Conservation (phyloP, 2,113 vertebrate species). For the Callionymus lyra region DNA sequence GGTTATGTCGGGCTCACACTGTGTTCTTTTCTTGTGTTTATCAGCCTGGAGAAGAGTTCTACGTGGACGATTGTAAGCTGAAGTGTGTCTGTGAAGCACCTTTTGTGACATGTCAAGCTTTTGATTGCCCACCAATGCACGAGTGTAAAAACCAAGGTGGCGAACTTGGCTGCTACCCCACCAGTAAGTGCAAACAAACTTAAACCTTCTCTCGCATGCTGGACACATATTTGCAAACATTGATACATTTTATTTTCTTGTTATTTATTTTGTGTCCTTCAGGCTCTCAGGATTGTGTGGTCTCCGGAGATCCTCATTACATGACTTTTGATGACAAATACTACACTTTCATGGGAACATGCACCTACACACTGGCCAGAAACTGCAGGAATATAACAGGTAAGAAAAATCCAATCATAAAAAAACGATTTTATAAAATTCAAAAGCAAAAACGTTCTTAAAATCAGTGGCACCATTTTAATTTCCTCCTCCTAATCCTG, state of each 20-base stretch:
- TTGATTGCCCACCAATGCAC: slow-evolving; percentile 54
- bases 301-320: slow-evolving; percentile 81
- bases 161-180: slow-evolving; percentile 65
- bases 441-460: no score
- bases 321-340: slow-evolving; percentile 72
- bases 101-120: slow-evolving; percentile 36
- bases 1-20: background rate
- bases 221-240: no score
- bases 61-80: slow-evolving; percentile 45
- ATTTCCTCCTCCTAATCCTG: no score
- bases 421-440: background rate
- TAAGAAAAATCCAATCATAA: slow-evolving; percentile 6
- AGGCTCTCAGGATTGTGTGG: slow-evolving; percentile 68
- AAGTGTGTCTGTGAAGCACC: slow-evolving; percentile 55
- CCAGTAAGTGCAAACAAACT: slow-evolving; percentile 36
- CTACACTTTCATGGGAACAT: slow-evolving; percentile 81
- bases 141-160: slow-evolving; percentile 58
- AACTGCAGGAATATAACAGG: slow-evolving; percentile 62
- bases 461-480: no score
- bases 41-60: slow-evolving; percentile 64
- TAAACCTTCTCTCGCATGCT: no score
- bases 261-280: background rate
- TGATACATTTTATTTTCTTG: no score
- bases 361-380: slow-evolving; percentile 71
- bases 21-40: slow-evolving; percentile 6